phyloP scores from a whole-genome alignment of 2,113 vertebrate species.

The Spermophilus dauricus region DNA sequence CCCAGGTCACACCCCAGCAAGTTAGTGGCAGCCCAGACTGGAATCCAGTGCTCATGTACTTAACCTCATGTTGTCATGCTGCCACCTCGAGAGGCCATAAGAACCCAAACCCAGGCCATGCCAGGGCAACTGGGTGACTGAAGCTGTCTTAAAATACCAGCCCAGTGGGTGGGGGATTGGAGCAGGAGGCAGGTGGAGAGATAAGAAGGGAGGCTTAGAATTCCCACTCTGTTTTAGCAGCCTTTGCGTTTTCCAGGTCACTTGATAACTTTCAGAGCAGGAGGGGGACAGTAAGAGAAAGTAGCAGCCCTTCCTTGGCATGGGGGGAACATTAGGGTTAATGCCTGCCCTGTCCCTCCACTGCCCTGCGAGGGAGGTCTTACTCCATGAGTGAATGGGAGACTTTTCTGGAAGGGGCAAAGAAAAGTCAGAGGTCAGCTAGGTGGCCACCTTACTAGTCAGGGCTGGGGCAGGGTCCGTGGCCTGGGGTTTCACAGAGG shows the following conservation, averaged over 20 bases:
- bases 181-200: neutral
- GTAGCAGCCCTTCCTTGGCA: neutral
- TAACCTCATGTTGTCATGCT: neutral
- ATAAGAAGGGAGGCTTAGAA: neutral
- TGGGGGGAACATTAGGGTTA: no score
- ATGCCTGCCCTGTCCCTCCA: neutral
- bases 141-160: neutral
- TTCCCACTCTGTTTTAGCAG: neutral
- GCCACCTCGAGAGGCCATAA: neutral
- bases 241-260: neutral
- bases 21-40: neutral
- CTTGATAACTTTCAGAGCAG: neutral
- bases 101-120: neutral
- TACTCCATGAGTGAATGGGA: neutral
- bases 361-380: no score
- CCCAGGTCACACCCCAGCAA: neutral
- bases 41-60: neutral
- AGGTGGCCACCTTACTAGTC: neutral
- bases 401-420: neutral
- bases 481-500: neutral
- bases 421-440: neutral
- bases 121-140: neutral
- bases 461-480: neutral
- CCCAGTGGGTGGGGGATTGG: neutral
- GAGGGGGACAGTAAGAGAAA: neutral